Evolutionary conservation across 2,888 invertebrate species (phyloP).

Genomic region (Merodon equestris): DNA sequence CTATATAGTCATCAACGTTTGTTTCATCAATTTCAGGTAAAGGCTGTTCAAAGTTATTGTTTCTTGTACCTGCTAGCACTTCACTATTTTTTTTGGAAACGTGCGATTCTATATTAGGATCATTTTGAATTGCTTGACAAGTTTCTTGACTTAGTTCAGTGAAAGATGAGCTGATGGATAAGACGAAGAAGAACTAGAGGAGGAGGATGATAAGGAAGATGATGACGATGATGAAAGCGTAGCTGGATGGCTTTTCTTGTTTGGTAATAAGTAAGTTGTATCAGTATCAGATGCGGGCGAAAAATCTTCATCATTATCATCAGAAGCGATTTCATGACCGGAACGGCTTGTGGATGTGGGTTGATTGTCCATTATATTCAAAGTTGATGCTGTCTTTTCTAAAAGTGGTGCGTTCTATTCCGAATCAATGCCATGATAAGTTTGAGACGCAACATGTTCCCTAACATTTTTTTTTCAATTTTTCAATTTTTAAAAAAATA

Average conservation of each 20-base stretch:
- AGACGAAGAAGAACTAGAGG: too few relatives aligned
- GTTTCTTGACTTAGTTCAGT: neutral
- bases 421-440: constrained; percentile 18
- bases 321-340: constrained; percentile 20
- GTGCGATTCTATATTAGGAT: neutral
- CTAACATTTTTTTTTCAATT: constrained; percentile 11
- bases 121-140: neutral
- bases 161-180: too few relatives aligned
- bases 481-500: neutral
- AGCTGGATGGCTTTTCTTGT: constrained; percentile 9
- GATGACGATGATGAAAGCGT: constrained; percentile 5
- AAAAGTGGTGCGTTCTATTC: constrained; percentile 12
- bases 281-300: constrained; percentile 24
- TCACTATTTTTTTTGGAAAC: too few relatives aligned
- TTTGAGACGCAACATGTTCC: constrained; percentile 12
- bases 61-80: too few relatives aligned
- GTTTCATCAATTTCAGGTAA: too few relatives aligned
- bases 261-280: constrained; percentile 14
- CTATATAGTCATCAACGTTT: too few relatives aligned
- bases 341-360: constrained; percentile 15
- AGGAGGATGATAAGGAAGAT: too few relatives aligned
- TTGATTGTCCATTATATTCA: constrained; percentile 13
- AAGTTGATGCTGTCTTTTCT: constrained; percentile 19
- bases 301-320: constrained; percentile 23
- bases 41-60: too few relatives aligned